A percentile compares a stretch with the other conserved stretches of the same genome.
Evolutionary conservation across 2,797 vertebrate species (phyloP).

Genomic region (Acanthis flammea): DNA sequence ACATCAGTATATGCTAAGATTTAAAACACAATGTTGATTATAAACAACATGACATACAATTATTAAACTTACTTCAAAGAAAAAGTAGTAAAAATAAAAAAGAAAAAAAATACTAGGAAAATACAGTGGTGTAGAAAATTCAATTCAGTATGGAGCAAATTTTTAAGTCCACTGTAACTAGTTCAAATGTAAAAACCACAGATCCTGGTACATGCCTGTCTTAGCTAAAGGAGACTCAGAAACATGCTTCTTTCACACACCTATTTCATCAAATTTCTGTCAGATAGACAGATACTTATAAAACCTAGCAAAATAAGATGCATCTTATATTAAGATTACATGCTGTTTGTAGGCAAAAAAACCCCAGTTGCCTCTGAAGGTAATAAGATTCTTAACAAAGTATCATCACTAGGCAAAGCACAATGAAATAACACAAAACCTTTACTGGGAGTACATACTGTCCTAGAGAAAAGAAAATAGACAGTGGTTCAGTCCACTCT

Average conservation of each 20-base stretch:
- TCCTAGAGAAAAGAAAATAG: not conserved
- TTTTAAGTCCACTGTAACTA: not conserved
- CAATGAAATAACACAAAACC: not conserved
- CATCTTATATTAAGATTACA: not conserved
- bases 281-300: not conserved
- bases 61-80: not conserved
- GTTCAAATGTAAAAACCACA: not conserved
- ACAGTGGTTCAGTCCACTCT: not conserved
- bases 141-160: not conserved
- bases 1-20: not conserved
- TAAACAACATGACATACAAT: not conserved
- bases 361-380: not conserved
- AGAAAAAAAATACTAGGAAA: not conserved
- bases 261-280: not conserved
- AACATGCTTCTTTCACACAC: not conserved
- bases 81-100: not conserved
- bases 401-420: not conserved
- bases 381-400: not conserved
- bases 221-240: not conserved
- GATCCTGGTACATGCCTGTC: not conserved
- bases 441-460: not conserved
- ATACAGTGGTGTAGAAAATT: not conserved
- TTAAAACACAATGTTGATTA: not conserved
- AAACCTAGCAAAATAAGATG: not conserved
- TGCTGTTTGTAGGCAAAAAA: conserved; percentile 1